Evolutionary conservation across 2,888 invertebrate genomes (phyloP).

Genomic region (Alcis repandata): DNA sequence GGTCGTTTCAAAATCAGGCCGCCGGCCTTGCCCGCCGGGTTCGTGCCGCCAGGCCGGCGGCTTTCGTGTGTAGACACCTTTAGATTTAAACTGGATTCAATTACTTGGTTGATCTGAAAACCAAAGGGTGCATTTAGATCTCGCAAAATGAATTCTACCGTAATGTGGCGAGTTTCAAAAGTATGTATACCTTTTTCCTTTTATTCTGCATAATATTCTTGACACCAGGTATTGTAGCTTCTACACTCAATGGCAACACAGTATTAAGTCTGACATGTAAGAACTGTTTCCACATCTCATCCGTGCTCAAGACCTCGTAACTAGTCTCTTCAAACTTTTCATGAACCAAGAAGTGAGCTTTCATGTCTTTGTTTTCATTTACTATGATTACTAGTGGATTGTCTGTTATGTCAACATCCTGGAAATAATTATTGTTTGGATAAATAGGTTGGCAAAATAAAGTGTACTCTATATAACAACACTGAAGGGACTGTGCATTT

Average conservation of each 20-base stretch:
- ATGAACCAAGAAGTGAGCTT: conserved; percentile 90
- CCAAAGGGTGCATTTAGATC: too few species aligned
- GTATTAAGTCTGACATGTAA: conserved; percentile 90
- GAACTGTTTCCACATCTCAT: conserved; percentile 90
- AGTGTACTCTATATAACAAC: too few species aligned
- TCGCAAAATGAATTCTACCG: not conserved
- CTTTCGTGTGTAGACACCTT: too few species aligned
- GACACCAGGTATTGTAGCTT: conserved; percentile 86
- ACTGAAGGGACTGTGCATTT: too few species aligned
- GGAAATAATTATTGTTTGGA: conserved; percentile 41
- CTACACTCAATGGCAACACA: conserved; percentile 88
- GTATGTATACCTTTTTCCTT: conserved; percentile 87
- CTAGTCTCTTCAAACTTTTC: conserved; percentile 89
- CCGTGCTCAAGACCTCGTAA: conserved; percentile 88
- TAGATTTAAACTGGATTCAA: too few species aligned
- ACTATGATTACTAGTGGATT: conserved; percentile 90
- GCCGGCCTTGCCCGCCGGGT: too few species aligned
- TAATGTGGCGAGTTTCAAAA: not conserved
- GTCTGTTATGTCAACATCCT: conserved; percentile 93
- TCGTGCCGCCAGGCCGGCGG: too few species aligned
- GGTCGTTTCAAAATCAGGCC: too few species aligned
- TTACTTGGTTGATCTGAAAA: too few species aligned
- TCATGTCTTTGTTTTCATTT: conserved; percentile 83
- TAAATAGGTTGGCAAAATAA: not conserved
- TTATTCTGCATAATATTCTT: conserved; percentile 88